Evolutionary conservation across 1,140 invertebrate genomes (phyloP).

Genomic region (Lordiphosa mommai): DNA sequence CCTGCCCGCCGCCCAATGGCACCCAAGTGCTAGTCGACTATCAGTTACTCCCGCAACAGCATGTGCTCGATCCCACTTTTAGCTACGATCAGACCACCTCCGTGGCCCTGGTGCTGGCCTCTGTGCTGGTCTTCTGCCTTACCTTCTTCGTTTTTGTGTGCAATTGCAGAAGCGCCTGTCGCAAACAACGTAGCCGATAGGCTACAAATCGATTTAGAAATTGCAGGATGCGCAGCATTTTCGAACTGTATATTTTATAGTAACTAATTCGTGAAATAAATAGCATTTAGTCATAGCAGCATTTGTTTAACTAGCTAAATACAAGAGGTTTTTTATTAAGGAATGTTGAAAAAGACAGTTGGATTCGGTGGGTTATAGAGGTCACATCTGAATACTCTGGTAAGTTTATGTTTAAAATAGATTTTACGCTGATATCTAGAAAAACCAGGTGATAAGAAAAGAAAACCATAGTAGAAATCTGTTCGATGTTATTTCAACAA

Average conservation of each 20-base stretch:
- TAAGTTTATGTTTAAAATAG: not conserved
- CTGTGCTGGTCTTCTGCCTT: conserved; percentile 82
- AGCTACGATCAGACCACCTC: conserved; percentile 82
- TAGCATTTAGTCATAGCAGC: conserved; percentile 54
- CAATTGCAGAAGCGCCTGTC: conserved; percentile 81
- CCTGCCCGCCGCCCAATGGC: conserved; percentile 89
- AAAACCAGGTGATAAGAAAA: too few relatives aligned
- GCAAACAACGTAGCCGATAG: conserved; percentile 65
- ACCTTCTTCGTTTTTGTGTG: conserved; percentile 82
- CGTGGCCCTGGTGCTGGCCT: conserved; percentile 82
- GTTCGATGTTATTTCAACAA: too few relatives aligned
- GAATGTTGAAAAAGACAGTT: conserved; percentile 38
- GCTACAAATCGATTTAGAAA: conserved; percentile 1
- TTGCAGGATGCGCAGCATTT: conserved; percentile 3
- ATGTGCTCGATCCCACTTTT: conserved; percentile 75
- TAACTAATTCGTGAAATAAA: conserved; percentile 66
- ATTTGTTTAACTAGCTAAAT: conserved; percentile 64
- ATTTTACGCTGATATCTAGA: conserved; percentile 9
- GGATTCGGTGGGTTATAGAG: not conserved
- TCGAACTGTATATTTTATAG: conserved; percentile 47
- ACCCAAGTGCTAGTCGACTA: conserved; percentile 85
- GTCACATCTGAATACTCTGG: conserved; percentile 2
- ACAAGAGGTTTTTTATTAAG: conserved; percentile 26
- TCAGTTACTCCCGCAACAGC: conserved; percentile 80
- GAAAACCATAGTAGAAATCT: too few relatives aligned